A percentile compares a stretch with the other conserved stretches of the same genome.
phyloP scores from a whole-genome alignment of 2,113 vertebrate species.

The Andinoacara biseriatus region DNA sequence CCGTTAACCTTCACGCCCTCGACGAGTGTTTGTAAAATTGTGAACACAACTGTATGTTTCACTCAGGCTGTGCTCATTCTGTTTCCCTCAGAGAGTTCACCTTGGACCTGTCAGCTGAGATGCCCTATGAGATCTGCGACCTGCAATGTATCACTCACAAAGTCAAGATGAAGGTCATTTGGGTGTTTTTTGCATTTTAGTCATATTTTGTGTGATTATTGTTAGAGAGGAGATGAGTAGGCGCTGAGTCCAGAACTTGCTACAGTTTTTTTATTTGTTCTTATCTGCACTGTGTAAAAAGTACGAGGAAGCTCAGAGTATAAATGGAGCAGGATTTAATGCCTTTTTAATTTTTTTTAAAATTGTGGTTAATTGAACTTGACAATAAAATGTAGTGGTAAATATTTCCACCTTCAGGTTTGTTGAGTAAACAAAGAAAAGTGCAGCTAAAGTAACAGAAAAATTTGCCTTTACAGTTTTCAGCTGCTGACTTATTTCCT shows the following conservation, averaged over 20 bases:
- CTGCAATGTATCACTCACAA: conserved; percentile 79
- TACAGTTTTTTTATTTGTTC: background rate
- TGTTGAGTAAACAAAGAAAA: background rate
- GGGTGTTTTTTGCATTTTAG: background rate
- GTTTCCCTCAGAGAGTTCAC: conserved; percentile 76
- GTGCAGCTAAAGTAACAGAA: background rate
- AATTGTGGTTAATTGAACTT: background rate
- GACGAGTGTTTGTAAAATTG: too few relatives aligned
- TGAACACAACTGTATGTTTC: background rate
- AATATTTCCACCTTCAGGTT: background rate
- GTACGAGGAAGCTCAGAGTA: too few relatives aligned
- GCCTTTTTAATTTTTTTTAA: background rate
- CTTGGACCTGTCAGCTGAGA: conserved; percentile 83
- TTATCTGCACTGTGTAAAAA: background rate
- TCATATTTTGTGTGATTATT: background rate
- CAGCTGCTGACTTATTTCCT: background rate
- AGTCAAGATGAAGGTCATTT: conserved; percentile 83
- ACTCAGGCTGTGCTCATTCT: background rate
- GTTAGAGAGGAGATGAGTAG: rapidly evolving
- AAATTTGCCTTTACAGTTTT: background rate
- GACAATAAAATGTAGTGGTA: background rate
- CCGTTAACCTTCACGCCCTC: too few relatives aligned
- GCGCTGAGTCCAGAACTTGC: background rate
- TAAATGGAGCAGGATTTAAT: rapidly evolving
- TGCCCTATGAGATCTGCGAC: conserved; percentile 81